Percentiles rank a stretch among this genome's conserved stretches.
Conservation (phyloP, 2,113 vertebrate genomes). For the Cochlearius cochlearius region DNA sequence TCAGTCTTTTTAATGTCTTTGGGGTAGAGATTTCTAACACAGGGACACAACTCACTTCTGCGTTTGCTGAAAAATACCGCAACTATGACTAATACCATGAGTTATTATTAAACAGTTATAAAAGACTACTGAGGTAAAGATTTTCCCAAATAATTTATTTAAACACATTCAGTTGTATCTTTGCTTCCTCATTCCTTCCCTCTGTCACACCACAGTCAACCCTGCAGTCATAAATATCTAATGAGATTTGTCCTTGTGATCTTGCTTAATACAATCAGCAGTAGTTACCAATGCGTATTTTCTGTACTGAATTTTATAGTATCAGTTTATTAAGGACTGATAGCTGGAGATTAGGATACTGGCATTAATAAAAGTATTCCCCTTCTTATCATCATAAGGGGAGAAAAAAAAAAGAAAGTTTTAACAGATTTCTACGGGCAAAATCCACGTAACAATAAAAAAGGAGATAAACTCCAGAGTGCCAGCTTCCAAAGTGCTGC, state of each 20-base stretch:
- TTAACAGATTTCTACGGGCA: background rate
- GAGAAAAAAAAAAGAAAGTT: conserved; percentile 5
- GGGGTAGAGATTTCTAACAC: background rate
- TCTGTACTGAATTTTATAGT: conserved; percentile 47
- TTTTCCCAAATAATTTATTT: background rate
- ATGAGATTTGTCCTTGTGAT: conserved; percentile 14
- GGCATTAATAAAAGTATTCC: background rate
- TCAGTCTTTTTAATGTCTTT: background rate
- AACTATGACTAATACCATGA: background rate
- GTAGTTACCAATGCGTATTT: conserved; percentile 6
- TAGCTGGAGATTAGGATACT: conserved; percentile 4
- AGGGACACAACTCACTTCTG: background rate
- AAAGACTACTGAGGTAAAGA: background rate
- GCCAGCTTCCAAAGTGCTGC: background rate
- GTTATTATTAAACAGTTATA: background rate
- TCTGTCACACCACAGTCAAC: background rate
- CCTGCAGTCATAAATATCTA: background rate
- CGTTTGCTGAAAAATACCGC: background rate
- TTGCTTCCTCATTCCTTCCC: background rate
- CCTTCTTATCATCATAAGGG: background rate
- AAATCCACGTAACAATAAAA: background rate
- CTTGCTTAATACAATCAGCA: background rate
- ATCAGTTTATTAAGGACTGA: conserved; percentile 18
- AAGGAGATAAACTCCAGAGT: background rate
- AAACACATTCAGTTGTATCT: background rate